Evolutionary conservation across 1,140 invertebrate genomes (phyloP), one percentile per base, ranked within the genome.

Genomic region (Drosophila virilis): DNA sequence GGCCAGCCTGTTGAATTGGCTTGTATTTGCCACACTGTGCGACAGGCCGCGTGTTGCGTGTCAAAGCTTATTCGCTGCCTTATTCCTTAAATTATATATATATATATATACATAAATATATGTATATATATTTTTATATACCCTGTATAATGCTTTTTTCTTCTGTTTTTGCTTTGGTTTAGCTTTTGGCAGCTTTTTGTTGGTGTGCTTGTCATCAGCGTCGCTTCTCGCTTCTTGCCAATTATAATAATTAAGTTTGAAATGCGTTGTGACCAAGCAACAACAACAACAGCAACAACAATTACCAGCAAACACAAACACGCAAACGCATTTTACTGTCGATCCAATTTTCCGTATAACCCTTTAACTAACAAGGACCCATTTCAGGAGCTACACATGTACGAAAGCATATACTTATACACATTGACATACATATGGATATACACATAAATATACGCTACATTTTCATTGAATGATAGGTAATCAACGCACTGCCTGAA

Each of bases 231-330:
- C 74, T 86, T 82, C 67, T 86, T 85, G 82, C 82, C 82, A 85
- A 85, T 85, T 85, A 85, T 86, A 86, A 85, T 85, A 85, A 85
- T 85, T 85, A 86, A 85, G 82, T 85, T 86, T 80, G 74, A 85
- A 85, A 85, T 86, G 82, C 82, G 78, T 86, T 85, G 82, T 82
- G 81, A 78, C 82, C 78, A 76, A 81, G 75, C 82, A 86, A 81
- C 82, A 72, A 77, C 59, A 75, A 78, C 51, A 74, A 71, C 62
- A 75, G 65, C 28, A 68, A 38, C 38, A 52, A 62, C 43, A 51
- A 61, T 37, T 40, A 37, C 52, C 58, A 60, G 60, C 61, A 58
- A 62, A 64, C 54, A 13, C 54, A 13, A 64, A 83, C 80, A 84
- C 81, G 81, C 81, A 74, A 80, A 85, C 81, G 78, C 81, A 85